A percentile compares a stretch with the other conserved stretches of the same genome.
Evolutionary conservation across 2,888 invertebrate genomes (phyloP).

Genomic region (Diadegma fenestrale): DNA sequence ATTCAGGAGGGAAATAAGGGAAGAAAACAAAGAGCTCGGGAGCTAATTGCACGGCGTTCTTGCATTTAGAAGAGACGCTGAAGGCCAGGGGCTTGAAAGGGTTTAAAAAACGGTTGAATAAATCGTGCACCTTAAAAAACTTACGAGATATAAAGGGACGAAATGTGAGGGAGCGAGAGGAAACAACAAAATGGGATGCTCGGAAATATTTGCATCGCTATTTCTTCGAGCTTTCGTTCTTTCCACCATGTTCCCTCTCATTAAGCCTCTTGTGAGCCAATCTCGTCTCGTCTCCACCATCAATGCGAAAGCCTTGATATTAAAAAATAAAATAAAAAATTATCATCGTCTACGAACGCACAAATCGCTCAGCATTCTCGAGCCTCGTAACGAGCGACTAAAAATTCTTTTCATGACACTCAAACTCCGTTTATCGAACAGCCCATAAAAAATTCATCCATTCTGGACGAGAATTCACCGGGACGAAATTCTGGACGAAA

Average conservation of each 20-base stretch:
- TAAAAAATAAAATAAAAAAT: not conserved
- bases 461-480: too few species aligned
- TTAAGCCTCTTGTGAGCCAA: conserved; percentile 48
- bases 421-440: not conserved
- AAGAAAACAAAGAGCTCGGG: conserved; percentile 55
- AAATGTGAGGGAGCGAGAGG: conserved; percentile 4
- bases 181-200: not conserved
- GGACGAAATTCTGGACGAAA: too few species aligned
- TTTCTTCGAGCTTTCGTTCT: conserved; percentile 41
- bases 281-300: conserved; percentile 46
- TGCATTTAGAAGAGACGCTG: not conserved
- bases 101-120: conserved; percentile 23
- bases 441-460: not conserved
- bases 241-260: conserved; percentile 42
- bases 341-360: not conserved
- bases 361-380: not conserved
- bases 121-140: not conserved
- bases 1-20: conserved; percentile 3
- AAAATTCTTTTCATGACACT: not conserved
- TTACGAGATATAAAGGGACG: not conserved
- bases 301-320: conserved; percentile 48
- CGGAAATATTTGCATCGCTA: conserved; percentile 47
- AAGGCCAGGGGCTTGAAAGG: conserved; percentile 13
- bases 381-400: not conserved
- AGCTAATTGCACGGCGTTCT: conserved; percentile 61